Evolutionary conservation across 30 jellyfish, hydroid and myxozoan genomes (phyloP), one percentile per base, ranked within the genome.

Genomic region (Turritopsis rubra): DNA sequence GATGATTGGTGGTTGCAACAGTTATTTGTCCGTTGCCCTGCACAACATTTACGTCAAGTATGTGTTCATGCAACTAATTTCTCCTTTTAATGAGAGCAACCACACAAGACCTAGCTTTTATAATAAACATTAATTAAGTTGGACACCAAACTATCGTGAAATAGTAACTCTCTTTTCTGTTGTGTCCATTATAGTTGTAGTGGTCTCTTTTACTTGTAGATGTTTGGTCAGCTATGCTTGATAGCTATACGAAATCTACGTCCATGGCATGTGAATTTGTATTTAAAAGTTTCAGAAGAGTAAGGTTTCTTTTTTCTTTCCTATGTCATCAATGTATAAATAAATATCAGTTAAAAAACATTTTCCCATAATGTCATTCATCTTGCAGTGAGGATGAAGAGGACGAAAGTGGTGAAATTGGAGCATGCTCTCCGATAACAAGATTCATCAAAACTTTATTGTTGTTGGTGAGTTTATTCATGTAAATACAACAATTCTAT

Each of bases 1-100:
- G 98, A 91, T 85, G 98, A 91, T 73, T 91, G 95, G 95, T 91
- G 98, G 98, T 52, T 88, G 30, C 98, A 91, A 74, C 98, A 91
- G 88, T 66, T 91, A 87, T 88, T 91, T 75, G 81, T 91, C 71
- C 84, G 83, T 22, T 91, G 98, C 54, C 96, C 98, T 52, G 95
- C 96, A 1, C 96, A 84, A 71, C 95, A 91, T 16, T 65, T 91
- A 21, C 88, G 98, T 31, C 98, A 91, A 89, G 98, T 87, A 75
- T n/a, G n/a, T n/a, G 0, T 21, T 23, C 28, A 18, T n/a, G 19
- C 20, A n/a, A 29, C 73, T 18, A 26, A 74, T 7, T 72, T n/a
- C 30, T 18, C 73, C 52, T 74, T 72, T 72, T 72, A 20, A n/a
- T n/a, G n/a, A n/a, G n/a, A n/a, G n/a, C n/a, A n/a, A n/a, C n/a